Evolutionary conservation across 2,113 vertebrate species (phyloP).

Genomic region (Cisticola juncidis): DNA sequence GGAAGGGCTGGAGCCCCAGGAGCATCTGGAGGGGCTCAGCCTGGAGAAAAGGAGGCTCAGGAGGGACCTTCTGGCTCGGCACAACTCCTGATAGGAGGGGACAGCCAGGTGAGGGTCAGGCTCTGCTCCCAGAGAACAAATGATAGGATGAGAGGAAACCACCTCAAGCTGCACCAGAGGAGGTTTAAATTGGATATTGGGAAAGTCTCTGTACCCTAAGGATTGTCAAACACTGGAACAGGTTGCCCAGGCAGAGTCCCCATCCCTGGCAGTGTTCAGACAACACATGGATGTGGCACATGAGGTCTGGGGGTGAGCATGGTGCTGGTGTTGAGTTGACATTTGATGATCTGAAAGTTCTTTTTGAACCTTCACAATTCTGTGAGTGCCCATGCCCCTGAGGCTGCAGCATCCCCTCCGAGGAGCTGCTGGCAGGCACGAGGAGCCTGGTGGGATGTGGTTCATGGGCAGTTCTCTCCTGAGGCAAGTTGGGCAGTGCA

Average conservation of each 20-base stretch:
- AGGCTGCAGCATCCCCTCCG: rapidly evolving
- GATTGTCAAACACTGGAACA: background rate
- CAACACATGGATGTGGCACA: background rate
- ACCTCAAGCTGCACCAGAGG: background rate
- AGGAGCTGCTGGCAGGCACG: background rate
- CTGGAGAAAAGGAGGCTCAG: background rate
- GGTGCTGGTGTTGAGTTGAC: background rate
- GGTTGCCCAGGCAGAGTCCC: background rate
- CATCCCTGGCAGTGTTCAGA: background rate
- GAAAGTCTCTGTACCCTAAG: background rate
- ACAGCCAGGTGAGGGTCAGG: rapidly evolving
- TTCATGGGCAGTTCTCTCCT: rapidly evolving
- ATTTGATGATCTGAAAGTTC: background rate
- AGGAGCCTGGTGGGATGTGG: background rate
- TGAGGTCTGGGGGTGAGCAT: background rate
- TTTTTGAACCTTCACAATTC: background rate
- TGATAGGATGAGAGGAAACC: background rate
- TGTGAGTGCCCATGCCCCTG: rapidly evolving
- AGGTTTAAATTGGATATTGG: background rate
- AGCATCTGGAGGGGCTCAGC: background rate
- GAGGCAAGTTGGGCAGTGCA: background rate
- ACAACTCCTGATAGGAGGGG: background rate
- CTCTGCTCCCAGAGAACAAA: background rate
- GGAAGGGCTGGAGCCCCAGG: background rate
- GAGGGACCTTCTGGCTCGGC: background rate